Conservation (phyloP, 2,797 vertebrate species). For the Pangasius krempfi region DNA sequence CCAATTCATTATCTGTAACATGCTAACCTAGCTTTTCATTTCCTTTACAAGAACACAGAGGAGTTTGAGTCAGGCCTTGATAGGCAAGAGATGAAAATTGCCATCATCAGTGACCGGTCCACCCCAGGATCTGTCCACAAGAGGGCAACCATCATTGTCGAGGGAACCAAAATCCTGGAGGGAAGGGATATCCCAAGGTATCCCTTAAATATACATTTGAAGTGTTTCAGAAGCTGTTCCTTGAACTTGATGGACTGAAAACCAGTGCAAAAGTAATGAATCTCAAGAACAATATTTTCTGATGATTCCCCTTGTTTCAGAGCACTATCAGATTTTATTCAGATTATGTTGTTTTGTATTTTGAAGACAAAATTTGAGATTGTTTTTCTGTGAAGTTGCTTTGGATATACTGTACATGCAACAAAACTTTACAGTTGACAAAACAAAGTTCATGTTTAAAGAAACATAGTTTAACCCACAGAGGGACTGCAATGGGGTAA, state of each 20-base stretch:
- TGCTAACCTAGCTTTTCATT: not conserved
- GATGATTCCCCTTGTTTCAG: not conserved
- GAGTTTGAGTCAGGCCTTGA: not conserved
- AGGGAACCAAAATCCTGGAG: not conserved
- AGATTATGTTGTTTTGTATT: not conserved
- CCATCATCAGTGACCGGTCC: not conserved
- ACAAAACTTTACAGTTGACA: not conserved
- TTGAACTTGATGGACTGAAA: constrained; percentile 1
- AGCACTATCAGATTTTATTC: not conserved
- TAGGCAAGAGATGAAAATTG: constrained; percentile 14
- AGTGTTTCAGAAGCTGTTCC: constrained; percentile 6
- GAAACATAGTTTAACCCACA: not conserved
- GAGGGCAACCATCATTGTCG: not conserved
- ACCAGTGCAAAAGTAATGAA: not conserved
- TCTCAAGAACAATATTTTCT: constrained; percentile 24
- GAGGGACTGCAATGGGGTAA: no score
- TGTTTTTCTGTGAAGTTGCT: not conserved
- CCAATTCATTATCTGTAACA: not conserved
- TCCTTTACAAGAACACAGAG: not conserved
- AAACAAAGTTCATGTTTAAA: not conserved
- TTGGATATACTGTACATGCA: not conserved
- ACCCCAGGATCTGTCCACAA: not conserved
- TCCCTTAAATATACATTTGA: constrained; percentile 22
- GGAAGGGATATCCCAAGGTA: not conserved
- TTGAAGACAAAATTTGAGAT: not conserved